phyloP scores from a whole-genome alignment of 2,888 invertebrate species.

The Drosophila pullipes region DNA sequence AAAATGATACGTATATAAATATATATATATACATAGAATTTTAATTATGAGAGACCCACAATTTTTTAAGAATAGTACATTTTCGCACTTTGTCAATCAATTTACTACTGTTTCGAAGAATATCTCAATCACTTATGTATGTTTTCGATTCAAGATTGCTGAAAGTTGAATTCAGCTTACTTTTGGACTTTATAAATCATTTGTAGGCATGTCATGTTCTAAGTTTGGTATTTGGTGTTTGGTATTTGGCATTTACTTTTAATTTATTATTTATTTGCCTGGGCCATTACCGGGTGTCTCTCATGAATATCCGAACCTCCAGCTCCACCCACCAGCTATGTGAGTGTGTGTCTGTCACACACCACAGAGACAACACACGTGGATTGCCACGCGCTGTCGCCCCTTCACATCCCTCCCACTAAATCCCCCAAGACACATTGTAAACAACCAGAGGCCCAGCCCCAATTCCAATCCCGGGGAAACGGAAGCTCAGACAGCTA shows the following conservation, averaged over 20 bases:
- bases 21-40: too few relatives aligned
- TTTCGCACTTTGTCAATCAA: not conserved
- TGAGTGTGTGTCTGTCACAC: conserved; percentile 9
- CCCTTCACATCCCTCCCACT: not conserved
- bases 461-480: not conserved
- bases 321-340: conserved; percentile 15
- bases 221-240: conserved; percentile 7
- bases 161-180: not conserved
- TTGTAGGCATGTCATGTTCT: conserved; percentile 18
- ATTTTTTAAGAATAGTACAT: not conserved
- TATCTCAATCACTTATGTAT: not conserved
- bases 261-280: conserved; percentile 51
- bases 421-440: not conserved
- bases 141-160: not conserved
- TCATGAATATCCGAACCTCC: conserved; percentile 24
- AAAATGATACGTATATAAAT: not conserved
- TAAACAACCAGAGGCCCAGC: conserved; percentile 1
- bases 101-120: not conserved
- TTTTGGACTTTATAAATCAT: conserved; percentile 13
- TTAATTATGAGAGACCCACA: not conserved
- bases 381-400: conserved; percentile 55
- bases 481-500: not conserved
- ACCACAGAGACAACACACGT: conserved; percentile 54
- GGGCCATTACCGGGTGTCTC: conserved; percentile 24
- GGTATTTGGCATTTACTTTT: conserved; percentile 18